Evolutionary conservation across 1,140 invertebrate species (phyloP).

Genomic region (Drosophila nigromelanica): DNA sequence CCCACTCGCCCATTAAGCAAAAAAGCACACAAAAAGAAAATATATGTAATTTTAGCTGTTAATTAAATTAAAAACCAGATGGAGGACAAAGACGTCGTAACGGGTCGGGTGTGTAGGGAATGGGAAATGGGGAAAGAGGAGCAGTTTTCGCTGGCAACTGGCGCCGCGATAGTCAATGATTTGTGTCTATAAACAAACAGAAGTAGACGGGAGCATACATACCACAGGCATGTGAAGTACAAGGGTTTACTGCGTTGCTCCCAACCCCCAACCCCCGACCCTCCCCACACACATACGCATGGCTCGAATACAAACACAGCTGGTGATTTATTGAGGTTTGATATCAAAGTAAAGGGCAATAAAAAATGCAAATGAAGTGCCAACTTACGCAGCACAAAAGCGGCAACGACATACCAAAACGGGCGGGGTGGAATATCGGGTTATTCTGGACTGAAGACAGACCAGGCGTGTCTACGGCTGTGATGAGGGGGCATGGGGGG

Average conservation of each 20-base stretch:
- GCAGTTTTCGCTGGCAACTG: slow-evolving; percentile 47
- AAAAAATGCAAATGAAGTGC: slow-evolving; percentile 83
- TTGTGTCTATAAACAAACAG: slow-evolving; percentile 80
- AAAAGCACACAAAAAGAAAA: slow-evolving; percentile 42
- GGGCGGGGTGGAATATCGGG: slow-evolving; percentile 26
- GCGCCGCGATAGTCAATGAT: slow-evolving; percentile 79
- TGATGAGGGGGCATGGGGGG: slow-evolving; percentile 14
- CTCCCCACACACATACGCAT: slow-evolving; percentile 15
- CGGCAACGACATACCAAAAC: slow-evolving; percentile 22
- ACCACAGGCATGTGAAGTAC: slow-evolving; percentile 65
- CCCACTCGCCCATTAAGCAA: slow-evolving; percentile 18
- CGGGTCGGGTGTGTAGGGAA: too few species aligned
- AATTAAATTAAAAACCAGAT: slow-evolving; percentile 71
- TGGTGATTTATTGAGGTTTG: slow-evolving; percentile 82
- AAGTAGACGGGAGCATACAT: slow-evolving; percentile 51
- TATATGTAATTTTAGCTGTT: slow-evolving; percentile 76
- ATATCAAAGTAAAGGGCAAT: slow-evolving; percentile 82
- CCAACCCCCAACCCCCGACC: slow-evolving; percentile 2
- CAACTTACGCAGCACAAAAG: slow-evolving; percentile 76
- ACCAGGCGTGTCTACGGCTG: slow-evolving; percentile 25
- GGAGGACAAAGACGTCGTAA: slow-evolving; percentile 2
- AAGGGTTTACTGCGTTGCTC: slow-evolving; percentile 43
- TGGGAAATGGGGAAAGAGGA: neutral
- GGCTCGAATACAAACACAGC: slow-evolving; percentile 70
- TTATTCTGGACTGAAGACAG: slow-evolving; percentile 40